phyloP scores from a whole-genome alignment of 2,797 vertebrate species.

The Acridotheres tristis region DNA sequence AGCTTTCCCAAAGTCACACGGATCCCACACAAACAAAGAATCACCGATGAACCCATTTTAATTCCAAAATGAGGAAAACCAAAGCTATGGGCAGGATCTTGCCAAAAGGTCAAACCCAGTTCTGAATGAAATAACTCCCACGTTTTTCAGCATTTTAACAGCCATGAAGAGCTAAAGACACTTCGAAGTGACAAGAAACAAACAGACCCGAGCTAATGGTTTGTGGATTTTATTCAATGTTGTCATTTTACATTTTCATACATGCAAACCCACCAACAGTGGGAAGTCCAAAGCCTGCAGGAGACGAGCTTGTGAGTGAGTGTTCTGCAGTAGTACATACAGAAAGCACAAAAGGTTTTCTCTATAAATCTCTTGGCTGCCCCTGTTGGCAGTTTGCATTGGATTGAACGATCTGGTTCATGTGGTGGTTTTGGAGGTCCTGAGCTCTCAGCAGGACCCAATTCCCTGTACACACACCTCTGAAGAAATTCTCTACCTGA shows the following conservation, averaged over 20 bases:
- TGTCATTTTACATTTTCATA: not conserved
- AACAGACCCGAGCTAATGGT: not conserved
- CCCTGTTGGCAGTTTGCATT: not conserved
- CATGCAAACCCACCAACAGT: not conserved
- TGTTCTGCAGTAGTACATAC: not conserved
- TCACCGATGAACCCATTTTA: not conserved
- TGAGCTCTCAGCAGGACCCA: not conserved
- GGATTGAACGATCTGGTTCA: not conserved
- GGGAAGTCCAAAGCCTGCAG: not conserved
- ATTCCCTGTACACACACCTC: not conserved
- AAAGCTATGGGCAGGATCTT: not conserved
- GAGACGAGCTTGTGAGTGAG: not conserved
- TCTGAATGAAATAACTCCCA: not conserved
- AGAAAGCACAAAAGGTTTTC: not conserved
- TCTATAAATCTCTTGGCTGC: not conserved
- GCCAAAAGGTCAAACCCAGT: not conserved
- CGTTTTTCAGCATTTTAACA: not conserved
- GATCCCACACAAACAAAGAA: not conserved
- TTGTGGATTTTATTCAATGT: conserved; percentile 18
- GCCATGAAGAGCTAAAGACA: not conserved
- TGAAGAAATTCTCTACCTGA: not conserved
- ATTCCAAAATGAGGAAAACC: not conserved
- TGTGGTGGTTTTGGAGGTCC: not conserved
- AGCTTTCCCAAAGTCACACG: not conserved
- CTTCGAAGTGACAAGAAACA: not conserved